These are phyloP conservation scores for Condylura cristata DNA, from an alignment of 2,113 vertebrate genomes.

Conservation along the genomic window DNA sequence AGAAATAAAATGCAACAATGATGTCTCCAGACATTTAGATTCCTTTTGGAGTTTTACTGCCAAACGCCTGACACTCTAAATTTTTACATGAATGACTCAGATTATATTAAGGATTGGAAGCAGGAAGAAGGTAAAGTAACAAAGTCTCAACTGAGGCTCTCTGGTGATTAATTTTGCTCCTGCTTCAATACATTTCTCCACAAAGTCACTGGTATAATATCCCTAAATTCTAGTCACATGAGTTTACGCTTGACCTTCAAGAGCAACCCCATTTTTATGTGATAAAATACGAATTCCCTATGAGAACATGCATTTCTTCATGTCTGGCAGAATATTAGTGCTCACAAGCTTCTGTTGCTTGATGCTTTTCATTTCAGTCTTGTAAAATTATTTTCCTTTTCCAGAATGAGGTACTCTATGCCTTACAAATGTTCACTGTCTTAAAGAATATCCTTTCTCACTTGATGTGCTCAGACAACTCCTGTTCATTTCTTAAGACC, in stretches of 20 bases:
- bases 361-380: not conserved
- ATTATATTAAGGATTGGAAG: not conserved
- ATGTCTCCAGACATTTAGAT: conserved; percentile 10
- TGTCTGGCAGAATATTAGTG: too few relatives aligned
- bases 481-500: not conserved
- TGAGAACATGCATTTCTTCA: not conserved
- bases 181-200: not conserved
- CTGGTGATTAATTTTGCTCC: not conserved
- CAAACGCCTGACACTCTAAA: conserved; percentile 22
- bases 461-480: not conserved
- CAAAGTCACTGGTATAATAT: not conserved
- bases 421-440: not conserved
- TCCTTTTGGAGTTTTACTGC: conserved; percentile 32
- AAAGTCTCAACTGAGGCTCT: not conserved
- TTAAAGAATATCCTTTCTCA: not conserved
- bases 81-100: not conserved
- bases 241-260: not conserved
- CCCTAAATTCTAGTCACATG: conserved; percentile 20
- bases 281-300: not conserved
- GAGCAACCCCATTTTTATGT: not conserved
- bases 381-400: not conserved
- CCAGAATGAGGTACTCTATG: not conserved
- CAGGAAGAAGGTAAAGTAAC: not conserved
- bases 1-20: not conserved
- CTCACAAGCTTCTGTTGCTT: not conserved